A percentile compares a stretch with the other conserved stretches of the same genome.
Conservation (phyloP, 2,888 invertebrate species). For the Dasysyrphus albostriatus region DNA sequence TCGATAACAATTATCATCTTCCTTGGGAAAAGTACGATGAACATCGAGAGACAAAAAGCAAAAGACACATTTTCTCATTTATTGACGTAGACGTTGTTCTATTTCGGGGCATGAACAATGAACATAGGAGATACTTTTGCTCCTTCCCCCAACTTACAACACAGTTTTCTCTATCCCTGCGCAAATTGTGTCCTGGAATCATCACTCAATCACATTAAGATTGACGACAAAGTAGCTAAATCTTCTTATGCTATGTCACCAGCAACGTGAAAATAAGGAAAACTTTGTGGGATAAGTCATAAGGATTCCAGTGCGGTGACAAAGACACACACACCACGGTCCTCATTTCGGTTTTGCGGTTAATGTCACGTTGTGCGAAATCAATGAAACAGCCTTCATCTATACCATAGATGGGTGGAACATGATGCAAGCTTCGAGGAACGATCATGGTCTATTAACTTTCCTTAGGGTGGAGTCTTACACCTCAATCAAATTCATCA, state of each 20-base stretch:
- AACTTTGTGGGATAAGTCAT: slow-evolving; percentile 49
- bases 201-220: slow-evolving; percentile 75
- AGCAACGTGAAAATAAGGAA: slow-evolving; percentile 38
- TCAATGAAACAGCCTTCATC: slow-evolving; percentile 34
- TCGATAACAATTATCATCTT: slow-evolving; percentile 66
- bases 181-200: slow-evolving; percentile 60
- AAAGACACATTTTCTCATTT: slow-evolving; percentile 33
- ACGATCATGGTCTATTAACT: slow-evolving; percentile 74
- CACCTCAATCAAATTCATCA: slow-evolving; percentile 70
- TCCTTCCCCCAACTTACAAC: not conserved
- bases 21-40: slow-evolving; percentile 18
- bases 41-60: slow-evolving; percentile 5
- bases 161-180: slow-evolving; percentile 49
- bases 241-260: slow-evolving; percentile 63
- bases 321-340: slow-evolving; percentile 15
- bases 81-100: not conserved
- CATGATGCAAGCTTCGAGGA: slow-evolving; percentile 39
- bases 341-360: slow-evolving; percentile 53
- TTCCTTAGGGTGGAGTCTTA: slow-evolving; percentile 64
- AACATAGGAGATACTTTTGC: not conserved
- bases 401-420: not conserved
- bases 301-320: slow-evolving; percentile 16
- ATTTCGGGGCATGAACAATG: not conserved
- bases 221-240: slow-evolving; percentile 71
- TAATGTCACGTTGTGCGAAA: slow-evolving; percentile 55